Percentiles rank a stretch among this genome's conserved stretches.
These are phyloP conservation scores for Bombus turneri DNA, from an alignment of 1,140 invertebrate genomes.

Conservation along the genomic window DNA sequence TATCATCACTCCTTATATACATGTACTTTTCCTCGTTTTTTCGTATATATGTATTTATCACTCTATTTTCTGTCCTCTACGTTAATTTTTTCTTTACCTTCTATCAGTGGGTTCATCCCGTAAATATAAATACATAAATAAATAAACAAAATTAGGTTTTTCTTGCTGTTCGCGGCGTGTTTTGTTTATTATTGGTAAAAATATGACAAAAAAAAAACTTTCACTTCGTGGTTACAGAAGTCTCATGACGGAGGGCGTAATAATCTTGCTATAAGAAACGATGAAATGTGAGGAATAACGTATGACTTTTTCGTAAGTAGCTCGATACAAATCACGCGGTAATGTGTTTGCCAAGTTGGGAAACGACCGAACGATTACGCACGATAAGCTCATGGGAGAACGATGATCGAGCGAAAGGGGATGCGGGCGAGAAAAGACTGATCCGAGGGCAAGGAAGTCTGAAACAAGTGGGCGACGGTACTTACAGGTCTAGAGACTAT, in stretches of 20 bases:
- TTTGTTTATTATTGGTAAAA: neutral
- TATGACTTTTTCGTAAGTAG: neutral
- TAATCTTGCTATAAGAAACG: neutral
- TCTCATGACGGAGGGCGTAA: neutral
- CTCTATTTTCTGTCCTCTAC: too few relatives aligned
- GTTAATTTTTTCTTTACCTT: too few relatives aligned
- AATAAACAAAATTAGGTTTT: neutral
- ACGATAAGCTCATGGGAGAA: neutral
- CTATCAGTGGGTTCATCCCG: too few relatives aligned
- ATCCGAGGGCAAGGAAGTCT: neutral
- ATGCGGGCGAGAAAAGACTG: neutral
- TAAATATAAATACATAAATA: neutral
- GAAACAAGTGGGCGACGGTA: neutral
- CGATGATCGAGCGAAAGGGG: neutral
- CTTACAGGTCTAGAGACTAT: neutral
- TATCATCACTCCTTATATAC: too few relatives aligned
- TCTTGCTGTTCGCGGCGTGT: neutral
- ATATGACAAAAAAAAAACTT: neutral
- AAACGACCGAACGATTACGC: neutral
- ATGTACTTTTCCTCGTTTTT: rapidly evolving
- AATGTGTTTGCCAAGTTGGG: neutral
- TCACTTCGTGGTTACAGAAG: neutral
- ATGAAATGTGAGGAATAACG: neutral
- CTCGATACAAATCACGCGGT: neutral
- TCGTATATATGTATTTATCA: too few relatives aligned